Evolutionary conservation across 2,888 invertebrate genomes (phyloP), one percentile per base, ranked within the genome.

Genomic region (Litoditis marina): DNA sequence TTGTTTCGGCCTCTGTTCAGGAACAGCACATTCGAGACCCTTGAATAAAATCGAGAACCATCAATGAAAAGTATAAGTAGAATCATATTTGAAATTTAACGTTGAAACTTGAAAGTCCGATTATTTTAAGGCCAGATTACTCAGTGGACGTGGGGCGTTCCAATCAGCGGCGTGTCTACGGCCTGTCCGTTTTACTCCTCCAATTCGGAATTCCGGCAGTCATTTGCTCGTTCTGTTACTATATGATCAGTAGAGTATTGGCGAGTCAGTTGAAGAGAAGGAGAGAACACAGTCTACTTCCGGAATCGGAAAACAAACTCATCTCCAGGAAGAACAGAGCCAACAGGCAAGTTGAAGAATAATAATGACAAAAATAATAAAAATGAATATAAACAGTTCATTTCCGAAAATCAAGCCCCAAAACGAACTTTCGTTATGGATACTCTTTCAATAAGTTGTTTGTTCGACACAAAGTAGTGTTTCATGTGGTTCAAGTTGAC

Each of bases 151-250:
- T 61, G 25, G 76, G 71, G 8, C 55, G 60, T n/a, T 74, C 71
- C 27, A 46, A 60, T 16, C 68, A 58, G 31, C 64, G 77, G 8
- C 32, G 65, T 31, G 51, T 69, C 8, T 79, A 75, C 66, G 78
- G 78, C 2, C 54, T 77, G 2, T 56, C 69, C 6, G 80, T 81
- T 6, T 60, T 80, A 36, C 54, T 77, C 0, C 64, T 82, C 5
- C 82, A 82, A 60, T 82, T 82, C 58, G 82, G 80, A 5, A 68
- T 82, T 54, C 82, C 82, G 0, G 69, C 78, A 13, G 28, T 80
- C 16, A 79, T 82, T 34, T 78, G 76, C n/a, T 72, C 78, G 5
- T 59, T 75, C 31, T 75, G 75, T 46, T 75, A 75, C 55, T 63
- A 53, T 32, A 67, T 70, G 60, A 75, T 75, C 30, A 70, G 71